phyloP scores from a whole-genome alignment of 2,797 vertebrate genomes.

The Psittacula derbiana region DNA sequence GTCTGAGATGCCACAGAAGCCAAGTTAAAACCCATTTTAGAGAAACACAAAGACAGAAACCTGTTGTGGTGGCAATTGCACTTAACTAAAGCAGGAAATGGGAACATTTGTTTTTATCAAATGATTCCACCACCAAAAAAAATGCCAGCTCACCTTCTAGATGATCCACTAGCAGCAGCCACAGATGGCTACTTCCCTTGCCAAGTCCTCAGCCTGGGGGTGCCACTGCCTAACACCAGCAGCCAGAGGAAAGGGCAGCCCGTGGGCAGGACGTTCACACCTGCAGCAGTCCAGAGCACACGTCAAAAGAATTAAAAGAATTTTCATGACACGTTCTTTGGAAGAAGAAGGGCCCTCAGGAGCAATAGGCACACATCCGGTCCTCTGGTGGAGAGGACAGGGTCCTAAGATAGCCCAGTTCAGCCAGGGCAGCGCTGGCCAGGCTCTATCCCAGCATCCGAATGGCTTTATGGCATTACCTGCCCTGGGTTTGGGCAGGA shows the following conservation, averaged over 20 bases:
- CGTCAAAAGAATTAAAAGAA: not conserved
- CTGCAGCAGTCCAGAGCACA: not conserved
- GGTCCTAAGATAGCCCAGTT: not conserved
- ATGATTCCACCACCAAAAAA: not conserved
- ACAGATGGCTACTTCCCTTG: not conserved
- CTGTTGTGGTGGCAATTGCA: not conserved
- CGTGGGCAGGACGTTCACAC: rapidly evolving
- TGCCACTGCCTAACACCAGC: not conserved
- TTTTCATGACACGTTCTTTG: not conserved
- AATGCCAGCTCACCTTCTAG: not conserved
- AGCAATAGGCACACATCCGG: not conserved
- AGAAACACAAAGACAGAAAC: not conserved
- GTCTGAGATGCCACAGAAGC: not conserved
- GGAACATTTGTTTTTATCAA: not conserved
- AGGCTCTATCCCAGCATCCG: not conserved
- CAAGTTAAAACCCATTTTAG: not conserved
- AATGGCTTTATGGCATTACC: not conserved
- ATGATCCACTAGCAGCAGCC: not conserved
- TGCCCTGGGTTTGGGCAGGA: not conserved
- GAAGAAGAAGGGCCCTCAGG: rapidly evolving
- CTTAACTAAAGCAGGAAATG: not conserved
- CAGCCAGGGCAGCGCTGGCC: not conserved
- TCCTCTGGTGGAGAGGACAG: not conserved
- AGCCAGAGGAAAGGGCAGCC: not conserved
- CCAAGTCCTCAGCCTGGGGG: not conserved